A percentile compares a stretch with the other conserved stretches of the same genome.
phyloP scores from a whole-genome alignment of 1,140 invertebrate genomes.

The Lordiphosa clarofinis region DNA sequence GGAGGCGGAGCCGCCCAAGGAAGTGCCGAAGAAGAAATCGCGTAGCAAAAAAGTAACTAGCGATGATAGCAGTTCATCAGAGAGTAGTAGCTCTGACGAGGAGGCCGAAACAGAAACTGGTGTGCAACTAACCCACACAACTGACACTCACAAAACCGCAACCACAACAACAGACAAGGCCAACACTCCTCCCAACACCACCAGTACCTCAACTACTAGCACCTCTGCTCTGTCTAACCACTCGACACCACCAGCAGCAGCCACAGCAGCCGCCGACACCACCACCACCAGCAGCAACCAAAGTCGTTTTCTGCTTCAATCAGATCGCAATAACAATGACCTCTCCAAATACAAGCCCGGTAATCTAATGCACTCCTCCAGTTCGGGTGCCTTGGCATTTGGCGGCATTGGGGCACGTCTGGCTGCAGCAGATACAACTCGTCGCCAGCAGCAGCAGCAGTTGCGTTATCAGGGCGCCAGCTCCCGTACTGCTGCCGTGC shows the following conservation, averaged over 20 bases:
- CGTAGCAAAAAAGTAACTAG: constrained; percentile 78
- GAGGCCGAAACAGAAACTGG: constrained; percentile 37
- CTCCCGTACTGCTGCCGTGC: constrained; percentile 70
- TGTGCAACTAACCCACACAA: constrained; percentile 62
- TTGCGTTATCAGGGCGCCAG: constrained; percentile 61
- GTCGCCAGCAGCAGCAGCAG: constrained; percentile 49
- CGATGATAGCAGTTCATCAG: constrained; percentile 60
- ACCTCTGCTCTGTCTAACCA: constrained; percentile 60
- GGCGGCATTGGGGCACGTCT: constrained; percentile 73
- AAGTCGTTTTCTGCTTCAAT: constrained; percentile 60
- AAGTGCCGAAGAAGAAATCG: constrained; percentile 67
- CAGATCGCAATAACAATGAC: constrained; percentile 74
- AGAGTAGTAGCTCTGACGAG: constrained; percentile 71
- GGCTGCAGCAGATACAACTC: constrained; percentile 56
- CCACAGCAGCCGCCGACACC: constrained; percentile 12
- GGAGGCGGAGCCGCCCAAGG: constrained; percentile 19
- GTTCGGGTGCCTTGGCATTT: constrained; percentile 70
- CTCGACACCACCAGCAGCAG: constrained; percentile 29
- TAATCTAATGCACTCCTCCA: constrained; percentile 70
- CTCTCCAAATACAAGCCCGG: constrained; percentile 69
- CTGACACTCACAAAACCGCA: constrained; percentile 36
- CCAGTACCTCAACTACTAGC: constrained; percentile 28
- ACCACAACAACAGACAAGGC: constrained; percentile 19
- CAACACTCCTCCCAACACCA: constrained; percentile 34
- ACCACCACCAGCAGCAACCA: constrained; percentile 35